Evolutionary conservation across 2,113 vertebrate genomes (phyloP), one percentile per base, ranked within the genome.

Genomic region (Ceratotherium simum): DNA sequence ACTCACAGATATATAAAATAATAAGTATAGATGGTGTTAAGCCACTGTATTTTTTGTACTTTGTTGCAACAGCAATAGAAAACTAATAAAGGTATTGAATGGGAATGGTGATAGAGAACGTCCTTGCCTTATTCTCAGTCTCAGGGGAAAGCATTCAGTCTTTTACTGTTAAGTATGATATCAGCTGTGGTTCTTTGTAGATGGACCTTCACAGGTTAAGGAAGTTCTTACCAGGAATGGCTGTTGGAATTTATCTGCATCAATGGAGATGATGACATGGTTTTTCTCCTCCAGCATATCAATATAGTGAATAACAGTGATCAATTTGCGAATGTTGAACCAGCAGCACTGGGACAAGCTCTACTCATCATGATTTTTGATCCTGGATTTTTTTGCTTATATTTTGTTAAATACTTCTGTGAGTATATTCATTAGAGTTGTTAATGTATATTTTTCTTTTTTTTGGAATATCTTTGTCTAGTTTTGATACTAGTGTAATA

Each of bases 21-120:
- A 33, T 6, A 69, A 48, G 17, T 7, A 3, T 0, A 33, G 11
- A 0, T 0, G 42, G 48, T 39, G 54, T 6, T 60, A 21, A 86
- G 31, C 5, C 23, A 29, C 14, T 21, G 1, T 3, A 21, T 4
- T 58, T 64, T 25, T 65, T 60, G 51, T 42, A 5, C 62, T 36
- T 12, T 70, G 14, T 70, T 31, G 8, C 21, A n/a, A 23, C 11
- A 70, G 31, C 18, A 58, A 17, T 2, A 54, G 72, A n/a, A 65
- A 79, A 58, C 1, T n/a, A 11, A 73, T 20, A 18, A 1, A 65
- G 20, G n/a, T 16, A 21, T 17, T n/a, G 54, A 75, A 12, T 18
- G 72, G 72, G 78, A 56, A 36, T 2, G 5, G 9, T 14, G 23
- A 20, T 2, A n/a, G 12, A 51, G 33, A 14, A 29, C 5, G 1